Base-by-base conservation (phyloP, 2,888 invertebrate species). In the Pheosia gnoma region DNA sequence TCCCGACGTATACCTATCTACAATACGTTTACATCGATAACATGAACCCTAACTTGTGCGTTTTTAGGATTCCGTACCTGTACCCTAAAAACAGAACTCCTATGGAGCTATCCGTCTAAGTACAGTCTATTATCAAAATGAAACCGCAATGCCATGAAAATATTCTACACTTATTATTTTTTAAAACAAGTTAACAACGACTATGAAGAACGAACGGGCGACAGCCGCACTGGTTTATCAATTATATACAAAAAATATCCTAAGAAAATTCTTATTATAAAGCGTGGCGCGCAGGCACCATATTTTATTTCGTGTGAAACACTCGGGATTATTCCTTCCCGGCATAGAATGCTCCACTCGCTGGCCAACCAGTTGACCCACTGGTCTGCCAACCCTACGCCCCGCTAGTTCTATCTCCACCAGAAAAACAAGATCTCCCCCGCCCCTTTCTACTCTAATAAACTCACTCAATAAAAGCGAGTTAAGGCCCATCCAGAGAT, bases 241-340 rank as follows among this genome's bases (percentile, higher is more conserved):
- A 79, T 82, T 81, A 81, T 75, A 72, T 66, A 71, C 25, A 65
- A 73, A 78, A 78, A 79, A 78, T 77, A 76, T 79, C 67, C 74
- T 78, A 77, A 72, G 72, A 76, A 75, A 78, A 82, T 78, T 81
- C 79, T 77, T 82, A 82, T 83, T 83, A 84, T 78, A 84, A 83
- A 87, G 77, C 77, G 77, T 78, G 76, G 62, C 60, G 66, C 77
- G 74, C 77, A 70, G 74, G 75, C 75, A 83, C 85, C 87, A 86
- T 89, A 89, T 89, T 89, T 90, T 89, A 88, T 88, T 89, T 86
- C 82, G 85, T 86, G 85, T 80, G 81, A 87, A 88, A 82, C 84
- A 80, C 82, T 83, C 76, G 71, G 81, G 80, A 84, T 85, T 85
- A 86, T 83, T 84, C 81, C 79, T 80, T 81, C 77, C 74, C 74